Conservation (phyloP, 2,113 vertebrate species). For the Lophochroa leadbeateri region DNA sequence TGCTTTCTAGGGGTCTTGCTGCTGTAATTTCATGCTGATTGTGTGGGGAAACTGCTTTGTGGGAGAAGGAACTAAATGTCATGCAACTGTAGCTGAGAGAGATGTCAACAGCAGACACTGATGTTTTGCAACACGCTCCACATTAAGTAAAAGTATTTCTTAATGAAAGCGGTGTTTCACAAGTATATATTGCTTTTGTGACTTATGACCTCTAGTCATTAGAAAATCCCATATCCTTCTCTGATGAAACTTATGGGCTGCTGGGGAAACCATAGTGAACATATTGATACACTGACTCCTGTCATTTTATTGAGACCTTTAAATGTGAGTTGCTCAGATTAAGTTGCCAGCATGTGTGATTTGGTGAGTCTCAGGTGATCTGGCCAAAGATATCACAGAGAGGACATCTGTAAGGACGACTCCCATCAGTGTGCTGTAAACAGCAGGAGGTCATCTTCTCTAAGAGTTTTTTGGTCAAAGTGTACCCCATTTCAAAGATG, state of each 20-base stretch:
- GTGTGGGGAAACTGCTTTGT: not conserved
- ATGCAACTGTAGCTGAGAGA: not conserved
- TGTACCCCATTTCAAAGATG: not conserved
- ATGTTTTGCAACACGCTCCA: not conserved
- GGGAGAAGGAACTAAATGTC: not conserved
- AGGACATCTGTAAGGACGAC: not conserved
- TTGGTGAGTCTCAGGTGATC: not conserved
- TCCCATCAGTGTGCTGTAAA: not conserved
- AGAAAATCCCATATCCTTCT: not conserved
- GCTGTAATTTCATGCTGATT: not conserved
- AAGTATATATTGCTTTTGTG: not conserved
- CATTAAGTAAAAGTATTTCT: not conserved
- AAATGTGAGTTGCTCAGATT: not conserved
- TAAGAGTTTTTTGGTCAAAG: not conserved
- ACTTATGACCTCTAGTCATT: not conserved
- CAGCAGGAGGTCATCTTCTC: not conserved
- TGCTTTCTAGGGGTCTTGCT: not conserved
- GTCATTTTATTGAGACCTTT: not conserved
- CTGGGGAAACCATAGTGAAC: not conserved
- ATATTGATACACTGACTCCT: not conserved
- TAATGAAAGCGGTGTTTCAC: not conserved
- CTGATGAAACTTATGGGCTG: not conserved
- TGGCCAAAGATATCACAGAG: not conserved
- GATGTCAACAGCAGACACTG: not conserved
- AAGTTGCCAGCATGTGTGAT: not conserved